Base-by-base conservation (phyloP, 2,888 invertebrate genomes). In the Lomographa bimaculata region DNA sequence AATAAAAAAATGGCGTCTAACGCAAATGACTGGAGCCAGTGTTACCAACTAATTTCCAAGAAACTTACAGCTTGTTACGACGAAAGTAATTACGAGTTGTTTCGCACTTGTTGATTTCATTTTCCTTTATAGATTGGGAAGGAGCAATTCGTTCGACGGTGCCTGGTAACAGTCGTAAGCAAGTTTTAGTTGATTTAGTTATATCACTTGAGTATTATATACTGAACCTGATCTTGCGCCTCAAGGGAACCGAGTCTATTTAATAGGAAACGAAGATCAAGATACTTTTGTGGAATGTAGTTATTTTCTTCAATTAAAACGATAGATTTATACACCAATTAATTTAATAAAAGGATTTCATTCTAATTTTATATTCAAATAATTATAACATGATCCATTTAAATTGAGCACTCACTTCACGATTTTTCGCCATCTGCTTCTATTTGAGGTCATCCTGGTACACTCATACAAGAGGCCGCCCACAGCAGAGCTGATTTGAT, bases 51-150 rank as follows among this genome's bases (percentile, higher is more conserved):
- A 54, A 63, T 63, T 56, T 55, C 58, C 56, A 56, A 60, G 49
- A 45, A 50, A 60, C 50, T 55, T 50, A 44, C 40, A 45, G 49
- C 48, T 52, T 51, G 54, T 55, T 56, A 55, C 48, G 55, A 54
- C 50, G 32, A 61, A 69, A 67, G 58, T 63, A 65, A 71, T 70
- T 71, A 71, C 48, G 55, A 70, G 54, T 61, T 60, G 48, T 52
- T 68, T 63, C 57, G 48, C 56, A 70, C 66, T 66, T 68, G 67
- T 68, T 69, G 67, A 70, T 65, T 63, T 68, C 52, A 56, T 65
- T 65, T 67, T 59, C 50, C 46, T 62, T 50, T 51, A 58, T 60
- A 57, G 60, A 64, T 70, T 59, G 60, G 43, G 51, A 29, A 54
- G 42, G 59, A 63, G 57, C 61, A 63, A 70, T 67, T 63, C 70